Evolutionary conservation across 2,888 invertebrate species (phyloP).

Genomic region (Venustoraphidia nigricollis): DNA sequence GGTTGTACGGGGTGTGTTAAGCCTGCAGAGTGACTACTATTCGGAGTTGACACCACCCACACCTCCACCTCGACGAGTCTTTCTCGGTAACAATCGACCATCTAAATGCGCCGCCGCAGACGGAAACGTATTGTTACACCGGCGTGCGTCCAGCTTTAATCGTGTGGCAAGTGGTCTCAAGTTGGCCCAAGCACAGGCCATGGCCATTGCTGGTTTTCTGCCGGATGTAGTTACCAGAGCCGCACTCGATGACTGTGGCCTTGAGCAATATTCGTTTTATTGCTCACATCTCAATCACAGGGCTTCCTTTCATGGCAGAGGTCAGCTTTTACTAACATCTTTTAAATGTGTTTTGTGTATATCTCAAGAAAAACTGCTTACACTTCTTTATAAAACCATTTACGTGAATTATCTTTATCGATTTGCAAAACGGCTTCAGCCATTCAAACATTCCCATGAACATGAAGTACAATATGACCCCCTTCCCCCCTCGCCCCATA

Average conservation of each 20-base stretch:
- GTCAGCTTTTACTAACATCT: slow-evolving; percentile 28
- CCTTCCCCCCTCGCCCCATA: no score
- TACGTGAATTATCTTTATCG: no score
- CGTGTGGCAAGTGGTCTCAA: slow-evolving; percentile 53
- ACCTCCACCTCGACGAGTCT: slow-evolving; percentile 36
- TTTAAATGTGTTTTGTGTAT: not conserved
- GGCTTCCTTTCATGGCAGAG: slow-evolving; percentile 50
- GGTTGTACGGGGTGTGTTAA: slow-evolving; percentile 17
- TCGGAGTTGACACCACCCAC: slow-evolving; percentile 46
- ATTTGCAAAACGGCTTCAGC: no score
- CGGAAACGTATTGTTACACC: slow-evolving; percentile 6
- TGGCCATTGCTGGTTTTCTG: slow-evolving; percentile 53
- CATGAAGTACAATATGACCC: no score
- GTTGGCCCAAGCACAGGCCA: slow-evolving; percentile 54
- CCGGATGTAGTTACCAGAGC: slow-evolving; percentile 23
- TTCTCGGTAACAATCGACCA: slow-evolving; percentile 13
- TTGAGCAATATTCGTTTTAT: slow-evolving; percentile 24
- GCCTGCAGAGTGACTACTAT: slow-evolving; percentile 41
- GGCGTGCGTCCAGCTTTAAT: slow-evolving; percentile 26
- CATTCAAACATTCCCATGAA: no score
- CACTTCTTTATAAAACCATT: no score
- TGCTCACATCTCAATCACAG: slow-evolving; percentile 34
- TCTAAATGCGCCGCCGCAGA: not conserved
- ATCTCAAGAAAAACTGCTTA: no score
- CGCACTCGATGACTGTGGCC: slow-evolving; percentile 12